A percentile compares a stretch with the other conserved stretches of the same genome.
These are phyloP conservation scores for Choreutis nemorana DNA, from an alignment of 2,888 invertebrate genomes.

Conservation along the genomic window DNA sequence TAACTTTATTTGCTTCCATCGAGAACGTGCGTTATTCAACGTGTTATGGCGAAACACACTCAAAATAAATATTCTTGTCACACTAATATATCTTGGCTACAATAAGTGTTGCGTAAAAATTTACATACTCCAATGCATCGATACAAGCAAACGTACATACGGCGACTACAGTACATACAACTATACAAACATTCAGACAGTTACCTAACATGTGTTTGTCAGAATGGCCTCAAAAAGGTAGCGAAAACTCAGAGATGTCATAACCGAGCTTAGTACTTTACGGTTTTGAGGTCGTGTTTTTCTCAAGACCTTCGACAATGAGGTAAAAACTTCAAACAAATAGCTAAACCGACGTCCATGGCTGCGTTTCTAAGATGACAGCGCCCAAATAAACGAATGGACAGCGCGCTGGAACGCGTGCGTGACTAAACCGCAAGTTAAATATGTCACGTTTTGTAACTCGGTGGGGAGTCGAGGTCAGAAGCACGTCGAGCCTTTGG, in stretches of 20 bases:
- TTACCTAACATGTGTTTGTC: conserved; percentile 2
- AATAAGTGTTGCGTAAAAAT: conserved; percentile 20
- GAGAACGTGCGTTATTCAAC: too few relatives aligned
- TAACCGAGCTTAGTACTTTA: conserved; percentile 19
- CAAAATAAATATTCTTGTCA: too few relatives aligned
- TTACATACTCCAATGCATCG: conserved; percentile 14
- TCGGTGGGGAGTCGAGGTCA: conserved; percentile 40
- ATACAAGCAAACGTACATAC: neutral
- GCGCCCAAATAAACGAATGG: conserved; percentile 22
- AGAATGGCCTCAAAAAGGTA: conserved; percentile 19
- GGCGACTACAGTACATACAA: conserved; percentile 1
- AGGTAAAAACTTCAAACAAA: conserved; percentile 8
- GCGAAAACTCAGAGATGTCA: conserved; percentile 13
- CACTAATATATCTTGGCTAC: too few relatives aligned
- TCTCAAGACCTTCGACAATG: conserved; percentile 36
- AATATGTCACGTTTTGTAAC: conserved; percentile 23
- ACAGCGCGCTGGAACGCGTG: conserved; percentile 32
- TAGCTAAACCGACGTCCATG: conserved; percentile 16
- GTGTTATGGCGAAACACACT: too few relatives aligned
- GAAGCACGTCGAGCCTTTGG: too few relatives aligned
- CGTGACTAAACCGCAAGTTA: conserved; percentile 9
- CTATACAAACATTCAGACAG: conserved; percentile 7
- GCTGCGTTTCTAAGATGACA: conserved; percentile 14
- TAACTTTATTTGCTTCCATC: too few relatives aligned
- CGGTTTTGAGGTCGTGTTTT: conserved; percentile 38